Evolutionary conservation across 2,113 vertebrate species (phyloP).

Genomic region (Seriola rivoliana): DNA sequence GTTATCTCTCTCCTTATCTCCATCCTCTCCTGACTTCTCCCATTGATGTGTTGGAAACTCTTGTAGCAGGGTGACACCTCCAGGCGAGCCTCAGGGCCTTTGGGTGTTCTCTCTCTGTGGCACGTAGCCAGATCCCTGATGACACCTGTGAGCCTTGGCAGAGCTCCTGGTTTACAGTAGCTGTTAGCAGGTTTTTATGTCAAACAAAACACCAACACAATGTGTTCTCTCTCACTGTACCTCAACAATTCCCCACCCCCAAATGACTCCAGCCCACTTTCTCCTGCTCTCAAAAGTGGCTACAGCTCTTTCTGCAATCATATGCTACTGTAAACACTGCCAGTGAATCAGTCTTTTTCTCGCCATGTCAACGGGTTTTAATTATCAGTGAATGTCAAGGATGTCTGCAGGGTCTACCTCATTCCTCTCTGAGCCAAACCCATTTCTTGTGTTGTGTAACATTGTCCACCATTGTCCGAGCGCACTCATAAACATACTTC

Average conservation of each 20-base stretch:
- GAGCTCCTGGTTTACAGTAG: slow-evolving; percentile 75
- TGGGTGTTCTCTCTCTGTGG: slow-evolving; percentile 60
- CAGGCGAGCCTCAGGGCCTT: slow-evolving; percentile 56
- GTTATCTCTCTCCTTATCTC: slow-evolving; percentile 16
- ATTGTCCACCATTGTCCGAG: slow-evolving; percentile 68
- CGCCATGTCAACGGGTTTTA: slow-evolving; percentile 72
- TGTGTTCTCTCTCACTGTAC: slow-evolving; percentile 60
- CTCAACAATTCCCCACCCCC: slow-evolving; percentile 53
- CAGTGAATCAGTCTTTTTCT: slow-evolving; percentile 67
- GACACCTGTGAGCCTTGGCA: slow-evolving; percentile 80
- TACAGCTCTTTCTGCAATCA: slow-evolving; percentile 50
- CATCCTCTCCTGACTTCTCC: slow-evolving; percentile 24
- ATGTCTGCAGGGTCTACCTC: slow-evolving; percentile 70
- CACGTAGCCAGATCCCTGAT: slow-evolving; percentile 65
- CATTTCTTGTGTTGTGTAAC: slow-evolving; percentile 82
- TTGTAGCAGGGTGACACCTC: slow-evolving; percentile 58
- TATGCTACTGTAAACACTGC: slow-evolving; percentile 62
- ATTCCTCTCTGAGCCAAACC: slow-evolving; percentile 67
- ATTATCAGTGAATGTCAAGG: slow-evolving; percentile 81
- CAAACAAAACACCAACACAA: slow-evolving; percentile 77
- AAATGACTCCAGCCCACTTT: slow-evolving; percentile 68
- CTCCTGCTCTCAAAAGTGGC: slow-evolving; percentile 51
- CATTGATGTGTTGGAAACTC: slow-evolving; percentile 36
- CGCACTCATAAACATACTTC: slow-evolving; percentile 81
- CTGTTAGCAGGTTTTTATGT: slow-evolving; percentile 74